A percentile compares a stretch with the other conserved stretches of the same genome.
Evolutionary conservation across 92 coral and sea anemone species (phyloP).

Genomic region (Metridium senile): DNA sequence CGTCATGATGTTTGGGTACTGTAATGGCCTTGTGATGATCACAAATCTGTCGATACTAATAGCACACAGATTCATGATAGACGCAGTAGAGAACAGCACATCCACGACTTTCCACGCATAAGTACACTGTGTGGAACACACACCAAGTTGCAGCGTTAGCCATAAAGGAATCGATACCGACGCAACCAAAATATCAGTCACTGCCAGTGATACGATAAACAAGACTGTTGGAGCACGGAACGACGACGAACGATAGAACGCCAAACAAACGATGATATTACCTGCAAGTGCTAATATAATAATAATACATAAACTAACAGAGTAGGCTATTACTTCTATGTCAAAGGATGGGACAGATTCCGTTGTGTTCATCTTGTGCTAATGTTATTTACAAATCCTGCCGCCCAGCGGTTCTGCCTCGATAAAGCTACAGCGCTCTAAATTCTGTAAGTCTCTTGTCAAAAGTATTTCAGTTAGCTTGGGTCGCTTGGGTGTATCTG

Average conservation of each 20-base stretch:
- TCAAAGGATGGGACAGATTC: background rate
- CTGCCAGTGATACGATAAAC: slow-evolving; percentile 78
- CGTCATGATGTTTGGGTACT: slow-evolving; percentile 70
- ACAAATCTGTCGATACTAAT: slow-evolving; percentile 74
- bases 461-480: too few relatives aligned
- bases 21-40: slow-evolving; percentile 68
- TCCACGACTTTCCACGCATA: slow-evolving; percentile 68
- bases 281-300: slow-evolving; percentile 64
- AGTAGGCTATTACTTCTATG: slow-evolving; percentile 31
- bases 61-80: slow-evolving; percentile 86
- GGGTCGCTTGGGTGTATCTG: too few relatives aligned
- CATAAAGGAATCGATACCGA: slow-evolving; percentile 76
- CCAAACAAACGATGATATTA: slow-evolving; percentile 66
- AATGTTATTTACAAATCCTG: too few relatives aligned
- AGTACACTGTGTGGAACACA: slow-evolving; percentile 31
- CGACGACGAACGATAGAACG: slow-evolving; percentile 80
- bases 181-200: slow-evolving; percentile 76
- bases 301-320: slow-evolving; percentile 50
- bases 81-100: slow-evolving; percentile 87
- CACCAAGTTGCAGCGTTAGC: slow-evolving; percentile 64
- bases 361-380: too few relatives aligned
- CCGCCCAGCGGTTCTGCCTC: too few relatives aligned
- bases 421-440: too few relatives aligned
- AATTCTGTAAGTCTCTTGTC: too few relatives aligned
- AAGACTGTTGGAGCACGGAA: slow-evolving; percentile 70